Percentiles rank a stretch among this genome's conserved stretches.
Evolutionary conservation across 2,888 invertebrate species (phyloP).

Genomic region (Dicycla oo): DNA sequence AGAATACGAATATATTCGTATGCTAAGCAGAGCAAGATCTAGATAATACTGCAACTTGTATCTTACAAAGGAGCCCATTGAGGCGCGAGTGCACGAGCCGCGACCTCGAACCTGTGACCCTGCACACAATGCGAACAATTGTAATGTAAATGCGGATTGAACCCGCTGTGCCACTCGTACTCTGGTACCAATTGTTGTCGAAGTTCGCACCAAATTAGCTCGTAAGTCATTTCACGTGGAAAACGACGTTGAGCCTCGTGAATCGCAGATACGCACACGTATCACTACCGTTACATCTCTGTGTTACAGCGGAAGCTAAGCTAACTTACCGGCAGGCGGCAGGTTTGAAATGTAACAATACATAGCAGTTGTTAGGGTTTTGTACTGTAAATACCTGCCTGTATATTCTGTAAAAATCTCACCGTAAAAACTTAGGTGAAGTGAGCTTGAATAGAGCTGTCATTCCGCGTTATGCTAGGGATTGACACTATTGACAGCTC

Average conservation of each 20-base stretch:
- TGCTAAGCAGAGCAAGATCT: conserved; percentile 43
- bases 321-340: neutral
- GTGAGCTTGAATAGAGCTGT: too few species aligned
- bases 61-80: conserved; percentile 71
- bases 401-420: too few species aligned
- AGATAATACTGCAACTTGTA: conserved; percentile 58
- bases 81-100: conserved; percentile 72
- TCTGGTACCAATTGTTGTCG: conserved; percentile 78
- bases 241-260: conserved; percentile 42
- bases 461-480: too few species aligned
- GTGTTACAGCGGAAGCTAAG: conserved; percentile 17
- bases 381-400: neutral
- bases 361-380: neutral
- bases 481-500: too few species aligned
- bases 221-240: conserved; percentile 56
- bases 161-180: conserved; percentile 77
- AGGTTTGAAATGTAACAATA: conserved; percentile 17
- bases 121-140: conserved; percentile 85
- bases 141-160: conserved; percentile 85
- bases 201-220: conserved; percentile 54
- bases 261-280: conserved; percentile 31
- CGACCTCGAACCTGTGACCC: conserved; percentile 89
- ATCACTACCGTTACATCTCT: conserved; percentile 27
- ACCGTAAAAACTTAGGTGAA: too few species aligned
- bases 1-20: conserved; percentile 33